Evolutionary conservation across 1,140 invertebrate species (phyloP).

Genomic region (Panagrolaimus sp.): DNA sequence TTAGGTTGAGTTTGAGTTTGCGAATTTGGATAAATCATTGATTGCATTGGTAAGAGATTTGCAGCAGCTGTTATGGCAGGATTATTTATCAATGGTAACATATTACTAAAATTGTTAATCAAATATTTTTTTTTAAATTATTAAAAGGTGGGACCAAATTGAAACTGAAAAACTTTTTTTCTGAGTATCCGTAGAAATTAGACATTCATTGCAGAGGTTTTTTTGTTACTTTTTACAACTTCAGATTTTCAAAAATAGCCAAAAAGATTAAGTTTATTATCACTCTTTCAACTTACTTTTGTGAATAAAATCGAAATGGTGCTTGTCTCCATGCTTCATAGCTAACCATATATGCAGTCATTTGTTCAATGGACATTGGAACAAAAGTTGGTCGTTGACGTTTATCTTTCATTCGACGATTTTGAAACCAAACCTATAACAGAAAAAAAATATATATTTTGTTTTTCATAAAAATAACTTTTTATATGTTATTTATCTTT

Average conservation of each 20-base stretch:
- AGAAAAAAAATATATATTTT: slow-evolving; percentile 14
- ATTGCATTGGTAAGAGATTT: slow-evolving; percentile 8
- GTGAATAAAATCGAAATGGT: slow-evolving; percentile 12
- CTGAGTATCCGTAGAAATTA: too few species aligned
- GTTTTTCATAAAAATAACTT: neutral
- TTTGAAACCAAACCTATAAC: slow-evolving; percentile 64
- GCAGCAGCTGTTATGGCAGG: slow-evolving; percentile 5
- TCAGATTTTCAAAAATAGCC: too few species aligned
- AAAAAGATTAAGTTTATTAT: too few species aligned
- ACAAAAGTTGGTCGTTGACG: slow-evolving; percentile 30
- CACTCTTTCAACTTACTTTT: too few species aligned
- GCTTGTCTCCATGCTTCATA: slow-evolving; percentile 7
- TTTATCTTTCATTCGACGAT: slow-evolving; percentile 63
- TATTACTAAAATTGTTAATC: slow-evolving; percentile 13
- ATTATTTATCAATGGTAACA: slow-evolving; percentile 8
- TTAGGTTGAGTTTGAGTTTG: neutral
- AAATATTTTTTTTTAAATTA: too few species aligned
- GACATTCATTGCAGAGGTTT: too few species aligned
- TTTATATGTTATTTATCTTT: slow-evolving; percentile 16
- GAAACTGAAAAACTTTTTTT: too few species aligned
- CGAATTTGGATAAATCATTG: neutral
- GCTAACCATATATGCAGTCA: slow-evolving; percentile 10
- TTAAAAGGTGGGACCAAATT: too few species aligned
- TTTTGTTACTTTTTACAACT: too few species aligned
- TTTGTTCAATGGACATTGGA: slow-evolving; percentile 4